These are phyloP conservation scores for Pica pica DNA, from an alignment of 2,113 vertebrate genomes.

Conservation along the genomic window DNA sequence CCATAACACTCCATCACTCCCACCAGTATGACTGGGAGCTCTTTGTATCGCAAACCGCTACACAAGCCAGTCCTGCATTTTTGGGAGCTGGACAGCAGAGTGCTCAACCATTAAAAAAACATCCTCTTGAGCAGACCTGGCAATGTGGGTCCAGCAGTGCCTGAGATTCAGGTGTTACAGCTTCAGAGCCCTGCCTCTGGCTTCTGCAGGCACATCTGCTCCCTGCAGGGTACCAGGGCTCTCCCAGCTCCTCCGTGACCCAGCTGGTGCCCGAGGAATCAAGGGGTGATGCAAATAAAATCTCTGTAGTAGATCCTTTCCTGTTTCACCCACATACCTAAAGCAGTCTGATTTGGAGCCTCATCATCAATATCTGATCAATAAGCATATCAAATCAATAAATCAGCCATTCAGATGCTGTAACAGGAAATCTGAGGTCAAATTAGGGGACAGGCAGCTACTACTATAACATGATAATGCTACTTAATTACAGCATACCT, in stretches of 20 bases:
- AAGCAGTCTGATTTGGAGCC: not conserved
- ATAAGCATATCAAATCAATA: not conserved
- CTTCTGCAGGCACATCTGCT: not conserved
- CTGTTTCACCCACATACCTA: not conserved
- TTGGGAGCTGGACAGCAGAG: not conserved
- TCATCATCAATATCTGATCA: not conserved
- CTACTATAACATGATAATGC: slow-evolving; percentile 53
- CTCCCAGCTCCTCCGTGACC: not conserved
- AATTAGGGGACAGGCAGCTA: not conserved
- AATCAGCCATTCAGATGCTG: slow-evolving; percentile 1
- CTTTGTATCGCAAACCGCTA: not conserved
- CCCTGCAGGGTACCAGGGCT: not conserved
- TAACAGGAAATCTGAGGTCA: slow-evolving; percentile 11
- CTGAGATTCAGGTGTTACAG: not conserved
- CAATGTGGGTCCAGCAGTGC: not conserved
- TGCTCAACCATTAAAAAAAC: not conserved
- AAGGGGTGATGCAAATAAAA: not conserved
- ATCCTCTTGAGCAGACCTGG: not conserved
- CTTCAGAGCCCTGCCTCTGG: not conserved
- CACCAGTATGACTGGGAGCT: not conserved
- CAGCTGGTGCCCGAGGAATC: not conserved
- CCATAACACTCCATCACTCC: not conserved
- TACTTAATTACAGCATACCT: slow-evolving; percentile 34
- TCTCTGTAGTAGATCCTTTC: not conserved
- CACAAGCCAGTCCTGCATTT: not conserved